Evolutionary conservation across 2,797 vertebrate species (phyloP).

Genomic region (Channa striata): DNA sequence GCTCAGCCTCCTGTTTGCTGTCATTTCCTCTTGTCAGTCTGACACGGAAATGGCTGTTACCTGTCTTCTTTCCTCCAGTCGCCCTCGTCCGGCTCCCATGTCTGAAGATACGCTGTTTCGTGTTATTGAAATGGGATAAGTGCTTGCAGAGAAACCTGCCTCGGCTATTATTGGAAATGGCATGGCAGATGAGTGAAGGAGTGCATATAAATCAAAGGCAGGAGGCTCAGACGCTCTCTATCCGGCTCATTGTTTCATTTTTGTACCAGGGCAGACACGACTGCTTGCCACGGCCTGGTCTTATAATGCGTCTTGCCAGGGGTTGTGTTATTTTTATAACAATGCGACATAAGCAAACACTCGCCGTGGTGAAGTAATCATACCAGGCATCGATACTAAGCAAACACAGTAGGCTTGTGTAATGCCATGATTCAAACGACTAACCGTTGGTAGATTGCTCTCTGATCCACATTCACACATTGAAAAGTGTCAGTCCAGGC

Average conservation of each 20-base stretch:
- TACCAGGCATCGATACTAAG: conserved; percentile 34
- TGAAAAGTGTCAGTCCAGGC: not conserved
- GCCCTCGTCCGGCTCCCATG: conserved; percentile 20
- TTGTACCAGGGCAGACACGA: conserved; percentile 23
- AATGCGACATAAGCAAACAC: conserved; percentile 48
- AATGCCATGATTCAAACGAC: conserved; percentile 12
- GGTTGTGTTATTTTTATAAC: conserved; percentile 65
- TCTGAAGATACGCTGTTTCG: conserved; percentile 25
- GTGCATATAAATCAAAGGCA: conserved; percentile 42
- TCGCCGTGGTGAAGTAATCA: conserved; percentile 48
- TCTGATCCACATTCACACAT: not conserved
- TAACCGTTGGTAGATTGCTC: not conserved
- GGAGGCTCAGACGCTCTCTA: conserved; percentile 32
- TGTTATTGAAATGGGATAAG: conserved; percentile 46
- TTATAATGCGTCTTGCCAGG: conserved; percentile 45
- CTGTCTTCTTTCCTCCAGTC: conserved; percentile 16
- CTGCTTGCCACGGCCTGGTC: conserved; percentile 22
- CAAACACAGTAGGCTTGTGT: conserved; percentile 22
- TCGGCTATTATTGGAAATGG: conserved; percentile 25
- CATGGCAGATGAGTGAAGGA: conserved; percentile 7
- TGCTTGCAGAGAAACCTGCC: conserved; percentile 36
- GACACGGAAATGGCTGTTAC: conserved; percentile 33
- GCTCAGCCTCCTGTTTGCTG: conserved; percentile 18
- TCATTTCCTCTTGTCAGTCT: conserved; percentile 46
- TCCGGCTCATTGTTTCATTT: conserved; percentile 52